Evolutionary conservation across 92 coral and sea anemone species (phyloP).

Genomic region (Metridium senile): DNA sequence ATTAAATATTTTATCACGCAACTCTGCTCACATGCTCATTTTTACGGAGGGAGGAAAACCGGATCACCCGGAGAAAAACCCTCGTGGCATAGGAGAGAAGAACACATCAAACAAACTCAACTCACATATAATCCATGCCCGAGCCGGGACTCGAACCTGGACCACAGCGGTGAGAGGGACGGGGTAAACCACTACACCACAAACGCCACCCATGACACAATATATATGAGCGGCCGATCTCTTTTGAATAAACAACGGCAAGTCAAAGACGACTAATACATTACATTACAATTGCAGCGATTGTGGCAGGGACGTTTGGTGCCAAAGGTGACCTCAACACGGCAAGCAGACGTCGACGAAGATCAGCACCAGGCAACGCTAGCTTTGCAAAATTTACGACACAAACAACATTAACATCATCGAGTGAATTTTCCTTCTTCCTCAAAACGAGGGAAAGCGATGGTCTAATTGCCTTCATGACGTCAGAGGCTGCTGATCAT

Average conservation of each 20-base stretch:
- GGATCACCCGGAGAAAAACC: no score
- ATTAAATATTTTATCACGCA: no score
- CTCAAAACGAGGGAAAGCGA: constrained; percentile 71
- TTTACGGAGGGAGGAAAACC: no score
- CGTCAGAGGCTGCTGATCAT: constrained; percentile 35
- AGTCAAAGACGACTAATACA: background rate
- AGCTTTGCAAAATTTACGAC: constrained; percentile 77
- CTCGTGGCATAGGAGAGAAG: no score
- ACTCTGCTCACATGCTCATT: no score
- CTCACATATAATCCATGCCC: no score
- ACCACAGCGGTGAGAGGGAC: no score
- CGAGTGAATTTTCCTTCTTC: constrained; percentile 69
- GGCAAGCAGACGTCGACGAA: constrained; percentile 48
- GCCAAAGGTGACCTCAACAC: constrained; percentile 69
- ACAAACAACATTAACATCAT: constrained; percentile 39
- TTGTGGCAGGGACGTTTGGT: constrained; percentile 90
- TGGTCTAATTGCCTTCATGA: constrained; percentile 66
- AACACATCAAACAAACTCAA: no score
- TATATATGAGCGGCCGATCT: background rate
- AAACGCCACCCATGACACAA: no score
- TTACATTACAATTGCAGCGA: constrained; percentile 26
- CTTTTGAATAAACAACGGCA: no score
- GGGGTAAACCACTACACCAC: no score
- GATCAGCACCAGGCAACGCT: constrained; percentile 43
- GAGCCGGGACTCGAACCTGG: no score